Percentiles rank a stretch among this genome's conserved stretches.
Conservation (phyloP, 2,888 invertebrate species). For the Vesta saturnalis region DNA sequence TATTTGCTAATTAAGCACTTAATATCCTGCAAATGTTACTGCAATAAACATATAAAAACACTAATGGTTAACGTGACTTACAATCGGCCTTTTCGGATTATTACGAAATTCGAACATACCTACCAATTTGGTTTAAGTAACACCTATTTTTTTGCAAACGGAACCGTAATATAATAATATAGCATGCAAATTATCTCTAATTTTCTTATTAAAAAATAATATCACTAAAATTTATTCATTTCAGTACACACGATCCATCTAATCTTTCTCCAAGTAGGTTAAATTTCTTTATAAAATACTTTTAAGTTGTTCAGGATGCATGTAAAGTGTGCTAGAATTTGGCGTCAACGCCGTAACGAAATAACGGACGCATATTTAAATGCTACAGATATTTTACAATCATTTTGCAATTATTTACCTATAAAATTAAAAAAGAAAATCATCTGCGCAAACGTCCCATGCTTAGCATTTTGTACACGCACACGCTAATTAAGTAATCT, state of each 20-base stretch:
- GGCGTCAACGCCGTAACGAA: conserved; percentile 34
- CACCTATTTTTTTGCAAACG: too few relatives aligned
- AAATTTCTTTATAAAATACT: conserved; percentile 27
- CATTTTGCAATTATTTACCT: conserved; percentile 14
- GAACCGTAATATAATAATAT: too few relatives aligned
- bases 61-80: too few relatives aligned
- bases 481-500: not conserved
- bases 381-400: conserved; percentile 22
- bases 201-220: conserved; percentile 2
- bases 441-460: not conserved
- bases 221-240: conserved; percentile 15
- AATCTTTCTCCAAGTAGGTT: conserved; percentile 28
- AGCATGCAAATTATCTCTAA: not conserved
- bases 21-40: too few relatives aligned
- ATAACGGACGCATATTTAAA: conserved; percentile 28
- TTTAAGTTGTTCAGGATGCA: conserved; percentile 36
- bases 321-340: conserved; percentile 37
- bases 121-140: too few relatives aligned
- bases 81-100: too few relatives aligned
- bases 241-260: conserved; percentile 26
- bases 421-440: not conserved
- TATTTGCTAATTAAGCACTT: too few relatives aligned
- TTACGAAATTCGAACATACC: too few relatives aligned
- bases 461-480: not conserved
- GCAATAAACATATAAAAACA: too few relatives aligned